Percentiles rank a stretch among this genome's conserved stretches.
These are phyloP conservation scores for Acinonyx jubatus DNA, from an alignment of 2,113 vertebrate genomes.

Conservation along the genomic window DNA sequence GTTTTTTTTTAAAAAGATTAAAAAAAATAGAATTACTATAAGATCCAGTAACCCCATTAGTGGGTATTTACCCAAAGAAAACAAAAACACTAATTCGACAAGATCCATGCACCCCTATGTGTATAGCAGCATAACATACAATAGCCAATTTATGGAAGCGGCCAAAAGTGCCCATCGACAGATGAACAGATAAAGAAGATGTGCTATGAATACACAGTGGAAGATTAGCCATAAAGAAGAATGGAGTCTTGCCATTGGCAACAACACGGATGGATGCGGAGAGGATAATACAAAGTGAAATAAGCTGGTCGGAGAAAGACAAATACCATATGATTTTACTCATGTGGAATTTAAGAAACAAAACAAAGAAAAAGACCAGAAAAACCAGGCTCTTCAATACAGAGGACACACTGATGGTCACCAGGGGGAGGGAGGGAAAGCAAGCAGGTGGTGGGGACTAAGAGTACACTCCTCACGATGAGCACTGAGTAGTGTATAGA, in stretches of 20 bases:
- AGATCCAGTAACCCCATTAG: background rate
- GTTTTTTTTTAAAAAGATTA: background rate
- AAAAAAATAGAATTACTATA: background rate
- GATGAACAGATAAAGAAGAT: background rate
- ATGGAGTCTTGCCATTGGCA: background rate
- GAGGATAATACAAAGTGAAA: background rate
- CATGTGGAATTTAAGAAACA: background rate
- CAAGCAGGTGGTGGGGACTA: background rate
- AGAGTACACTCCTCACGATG: accelerated
- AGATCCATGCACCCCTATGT: background rate
- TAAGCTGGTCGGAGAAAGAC: background rate
- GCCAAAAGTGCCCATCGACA: background rate
- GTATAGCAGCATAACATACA: too few relatives aligned
- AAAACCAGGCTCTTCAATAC: background rate
- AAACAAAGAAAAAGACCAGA: background rate
- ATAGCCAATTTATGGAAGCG: background rate
- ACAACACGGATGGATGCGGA: background rate
- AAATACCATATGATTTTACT: background rate
- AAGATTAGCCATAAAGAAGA: background rate
- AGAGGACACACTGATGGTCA: background rate
- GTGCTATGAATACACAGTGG: background rate
- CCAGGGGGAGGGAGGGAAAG: background rate
- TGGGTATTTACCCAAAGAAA: background rate
- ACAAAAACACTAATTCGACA: background rate
- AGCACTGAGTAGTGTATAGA: background rate